phyloP scores from a whole-genome alignment of 2,113 vertebrate species.

The Tachysurus vachellii region DNA sequence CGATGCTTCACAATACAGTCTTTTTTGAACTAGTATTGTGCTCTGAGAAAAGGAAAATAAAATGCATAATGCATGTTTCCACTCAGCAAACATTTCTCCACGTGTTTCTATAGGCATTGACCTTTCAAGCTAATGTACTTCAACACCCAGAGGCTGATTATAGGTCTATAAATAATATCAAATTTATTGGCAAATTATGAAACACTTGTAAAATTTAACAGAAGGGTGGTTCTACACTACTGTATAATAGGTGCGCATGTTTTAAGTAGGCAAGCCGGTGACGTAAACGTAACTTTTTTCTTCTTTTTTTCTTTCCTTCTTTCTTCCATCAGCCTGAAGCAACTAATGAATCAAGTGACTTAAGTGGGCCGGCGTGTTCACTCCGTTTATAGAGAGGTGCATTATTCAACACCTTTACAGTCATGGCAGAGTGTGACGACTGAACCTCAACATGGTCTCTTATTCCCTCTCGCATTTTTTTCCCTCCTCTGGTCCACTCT shows the following conservation, averaged over 20 bases:
- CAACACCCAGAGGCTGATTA: constrained; percentile 51
- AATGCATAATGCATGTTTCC: constrained; percentile 10
- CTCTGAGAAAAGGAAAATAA: constrained; percentile 4
- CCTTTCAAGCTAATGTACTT: constrained; percentile 56
- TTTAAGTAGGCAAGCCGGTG: constrained; percentile 38
- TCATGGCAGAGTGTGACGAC: constrained; percentile 19
- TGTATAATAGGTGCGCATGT: background rate
- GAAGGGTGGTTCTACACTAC: constrained; percentile 9
- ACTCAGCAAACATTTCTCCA: constrained; percentile 45
- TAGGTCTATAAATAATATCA: constrained; percentile 56
- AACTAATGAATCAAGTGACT: constrained; percentile 55
- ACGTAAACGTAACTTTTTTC: constrained; percentile 35
- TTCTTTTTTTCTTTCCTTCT: background rate
- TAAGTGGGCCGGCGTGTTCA: constrained; percentile 46
- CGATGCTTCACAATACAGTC: constrained; percentile 38
- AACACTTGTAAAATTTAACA: constrained; percentile 51
- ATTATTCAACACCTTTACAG: constrained; percentile 43
- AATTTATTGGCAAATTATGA: constrained; percentile 58
- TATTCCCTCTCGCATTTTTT: background rate
- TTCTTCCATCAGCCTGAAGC: constrained; percentile 32
- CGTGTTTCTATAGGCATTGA: constrained; percentile 51
- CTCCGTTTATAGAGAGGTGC: constrained; percentile 31
- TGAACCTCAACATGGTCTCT: constrained; percentile 14
- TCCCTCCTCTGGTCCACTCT: background rate
- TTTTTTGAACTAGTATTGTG: constrained; percentile 24